Base-by-base conservation (phyloP, 2,113 vertebrate species). In the Vombatus ursinus region DNA sequence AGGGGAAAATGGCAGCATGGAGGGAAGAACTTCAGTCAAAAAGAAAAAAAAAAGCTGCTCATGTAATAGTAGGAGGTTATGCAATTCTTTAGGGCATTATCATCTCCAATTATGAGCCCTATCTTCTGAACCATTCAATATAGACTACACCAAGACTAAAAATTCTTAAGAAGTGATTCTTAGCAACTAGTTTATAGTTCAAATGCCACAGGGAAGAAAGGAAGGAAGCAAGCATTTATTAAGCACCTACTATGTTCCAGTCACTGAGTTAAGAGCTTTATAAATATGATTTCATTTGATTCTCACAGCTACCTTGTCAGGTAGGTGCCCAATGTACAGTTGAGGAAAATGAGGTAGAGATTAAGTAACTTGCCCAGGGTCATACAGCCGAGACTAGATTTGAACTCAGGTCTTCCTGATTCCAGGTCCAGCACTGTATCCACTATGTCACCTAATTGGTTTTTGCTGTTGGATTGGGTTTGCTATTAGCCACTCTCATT, bases 141-240 rank as follows among this genome's bases (percentile, higher is more conserved):
- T 48, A 91, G 26, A 92, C 92, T 94, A 95, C 89, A 84, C 8
- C 37, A 90, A 54, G 68, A 84, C 95, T 31, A 95, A 53, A 77
- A 57, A 90, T 11, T 91, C 50, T 50, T 54, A 94, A 37, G 91
- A 44, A 44, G 92, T 91, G 51, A 11, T 93, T 95, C 91, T 37
- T 96, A 97, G 51, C 96, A 94, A 92, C 51, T 68, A 95, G 22
- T 7, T 96, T 95, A 48, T 28, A 16, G 22, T 48, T 8, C 91
- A 96, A 93, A 97, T 95, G 92, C 93, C 44, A 93, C 52, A 93
- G 93, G 61, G 61, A n/a, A n/a, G 61, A 68, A 37, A 31, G 53
- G 57, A 68, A 68, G 28, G 12, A 77, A 77, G 5, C 11, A 68
- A 68, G 12, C 61, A 77, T 61, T 61, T 37, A n/a, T 68, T 68